Conservation (phyloP, 2,113 vertebrate species). For the Chunga burmeisteri region DNA sequence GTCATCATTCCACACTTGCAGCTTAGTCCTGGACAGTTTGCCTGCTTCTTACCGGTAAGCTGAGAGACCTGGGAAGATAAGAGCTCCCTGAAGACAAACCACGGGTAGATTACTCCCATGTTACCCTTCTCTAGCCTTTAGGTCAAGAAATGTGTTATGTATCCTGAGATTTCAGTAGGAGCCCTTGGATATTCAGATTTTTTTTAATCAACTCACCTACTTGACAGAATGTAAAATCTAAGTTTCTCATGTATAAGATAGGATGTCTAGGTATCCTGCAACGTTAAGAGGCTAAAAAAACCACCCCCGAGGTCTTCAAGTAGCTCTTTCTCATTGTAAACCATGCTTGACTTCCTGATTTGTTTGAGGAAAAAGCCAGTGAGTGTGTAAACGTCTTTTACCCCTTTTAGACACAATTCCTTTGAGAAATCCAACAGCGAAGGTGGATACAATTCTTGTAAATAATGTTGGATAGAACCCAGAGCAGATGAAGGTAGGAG, state of each 20-base stretch:
- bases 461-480: conserved; percentile 47
- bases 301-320: conserved; percentile 36
- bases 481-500: conserved; percentile 44
- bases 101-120: not conserved
- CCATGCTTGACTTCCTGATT: conserved; percentile 55
- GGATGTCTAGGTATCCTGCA: conserved; percentile 21
- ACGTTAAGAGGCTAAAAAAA: not conserved
- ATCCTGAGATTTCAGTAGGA: not conserved
- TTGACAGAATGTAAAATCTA: not conserved
- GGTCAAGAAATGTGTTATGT: not conserved
- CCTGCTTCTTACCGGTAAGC: not conserved
- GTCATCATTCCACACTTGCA: not conserved
- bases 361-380: conserved; percentile 51
- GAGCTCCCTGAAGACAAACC: not conserved
- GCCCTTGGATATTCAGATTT: not conserved
- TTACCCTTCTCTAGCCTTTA: not conserved
- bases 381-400: conserved; percentile 38
- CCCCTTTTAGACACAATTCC: conserved; percentile 46
- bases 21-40: not conserved
- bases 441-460: conserved; percentile 60
- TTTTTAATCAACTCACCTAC: conserved; percentile 22
- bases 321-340: conserved; percentile 28
- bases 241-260: not conserved
- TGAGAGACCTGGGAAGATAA: not conserved
- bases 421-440: conserved; percentile 48